Base-by-base conservation (phyloP, 2,113 vertebrate genomes). In the Pteruthius melanotis region DNA sequence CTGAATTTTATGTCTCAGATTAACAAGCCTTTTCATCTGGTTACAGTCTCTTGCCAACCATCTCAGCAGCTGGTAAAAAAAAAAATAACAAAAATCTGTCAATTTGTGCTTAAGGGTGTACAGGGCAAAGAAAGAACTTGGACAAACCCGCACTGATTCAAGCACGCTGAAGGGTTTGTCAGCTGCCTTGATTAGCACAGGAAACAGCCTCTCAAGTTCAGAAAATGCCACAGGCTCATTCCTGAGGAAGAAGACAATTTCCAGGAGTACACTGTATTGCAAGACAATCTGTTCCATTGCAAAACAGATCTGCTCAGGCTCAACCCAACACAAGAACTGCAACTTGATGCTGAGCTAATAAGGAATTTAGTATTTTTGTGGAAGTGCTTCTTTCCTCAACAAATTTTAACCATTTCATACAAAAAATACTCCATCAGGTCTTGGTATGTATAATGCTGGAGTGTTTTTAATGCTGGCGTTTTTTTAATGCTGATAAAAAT, bases 151-250 rank as follows among this genome's bases (percentile, higher is more conserved):
- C 49, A 93, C 15, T 65, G 89, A 94, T 83, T 92, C 64, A 85
- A 74, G 65, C 49, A 69, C 4, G 33, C 84, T 78, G 47, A 94
- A 85, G 33, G 63, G 26, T 77, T 78, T 88, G 57, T 87, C 85
- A 95, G 79, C 74, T 89, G 52, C 56, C 80, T 92, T 78, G 79
- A 88, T 84, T 88, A 94, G 56, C 49, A 84, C 27, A 87, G 50
- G 87, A 91, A 88, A 74, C n/a, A 87, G 35, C 42, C 78, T 71
- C 56, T 24, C n/a, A 59, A 83, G 68, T 60, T 90, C 83, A 84
- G 33, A 94, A 74, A 95, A 96, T 66, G 65, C 40, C 79, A 96
- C 20, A 5, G 77, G 47, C 42, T 84, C 40, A 45, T 71, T 90
- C 66, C 52, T 1, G 0, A 84, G 54, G 53, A 82, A 54, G 28